These are phyloP conservation scores for Myrmecobius fasciatus DNA, from an alignment of 2,113 vertebrate species.

Conservation along the genomic window DNA sequence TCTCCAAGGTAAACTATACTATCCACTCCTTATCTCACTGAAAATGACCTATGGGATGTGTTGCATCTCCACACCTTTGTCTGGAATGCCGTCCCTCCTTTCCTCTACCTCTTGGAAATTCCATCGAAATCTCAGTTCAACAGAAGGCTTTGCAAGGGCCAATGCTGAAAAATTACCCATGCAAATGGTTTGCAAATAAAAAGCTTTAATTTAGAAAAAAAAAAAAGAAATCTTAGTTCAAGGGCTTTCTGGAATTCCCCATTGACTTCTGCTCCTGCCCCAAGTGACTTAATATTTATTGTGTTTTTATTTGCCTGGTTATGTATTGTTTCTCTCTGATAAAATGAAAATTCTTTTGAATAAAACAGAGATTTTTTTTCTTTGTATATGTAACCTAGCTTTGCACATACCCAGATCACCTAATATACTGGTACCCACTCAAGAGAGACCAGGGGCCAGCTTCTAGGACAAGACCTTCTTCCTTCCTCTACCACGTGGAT, in stretches of 20 bases:
- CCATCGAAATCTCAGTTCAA: not conserved
- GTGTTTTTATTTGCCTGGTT: not conserved
- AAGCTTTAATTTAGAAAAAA: too few species aligned
- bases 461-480: too few species aligned
- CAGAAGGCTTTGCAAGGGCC: too few species aligned
- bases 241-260: not conserved
- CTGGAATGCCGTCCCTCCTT: not conserved
- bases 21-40: not conserved
- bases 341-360: not conserved
- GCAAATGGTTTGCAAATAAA: too few species aligned
- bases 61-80: not conserved
- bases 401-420: not conserved
- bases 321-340: not conserved
- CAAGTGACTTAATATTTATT: not conserved
- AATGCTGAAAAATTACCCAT: too few species aligned
- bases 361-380: not conserved
- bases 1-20: too few species aligned
- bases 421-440: not conserved
- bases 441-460: too few species aligned
- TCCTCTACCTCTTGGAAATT: not conserved
- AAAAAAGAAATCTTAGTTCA: too few species aligned
- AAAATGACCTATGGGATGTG: not conserved
- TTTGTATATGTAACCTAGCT: too few species aligned
- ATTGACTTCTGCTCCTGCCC: not conserved
- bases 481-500: too few species aligned